Percentiles rank a stretch among this genome's conserved stretches.
phyloP scores from a whole-genome alignment of 2,888 invertebrate genomes.

The Caenorhabditis sp. region DNA sequence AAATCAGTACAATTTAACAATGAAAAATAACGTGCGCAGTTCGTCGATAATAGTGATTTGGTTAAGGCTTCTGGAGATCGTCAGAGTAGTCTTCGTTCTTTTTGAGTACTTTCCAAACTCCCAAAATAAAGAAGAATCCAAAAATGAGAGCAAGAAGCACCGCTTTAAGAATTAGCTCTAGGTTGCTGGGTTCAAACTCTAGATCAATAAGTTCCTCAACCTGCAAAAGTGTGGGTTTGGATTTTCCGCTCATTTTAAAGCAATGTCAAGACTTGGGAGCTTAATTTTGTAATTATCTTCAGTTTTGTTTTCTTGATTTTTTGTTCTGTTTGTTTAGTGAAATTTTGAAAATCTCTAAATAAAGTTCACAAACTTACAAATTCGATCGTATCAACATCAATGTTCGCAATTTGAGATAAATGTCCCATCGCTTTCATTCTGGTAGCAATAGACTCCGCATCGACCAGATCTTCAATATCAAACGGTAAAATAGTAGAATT shows the following conservation, averaged over 20 bases:
- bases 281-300: too few species aligned
- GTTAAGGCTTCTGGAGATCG: constrained; percentile 75
- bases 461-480: constrained; percentile 67
- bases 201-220: constrained; percentile 71
- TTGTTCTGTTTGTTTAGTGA: too few species aligned
- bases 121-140: constrained; percentile 67
- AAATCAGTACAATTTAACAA: too few species aligned
- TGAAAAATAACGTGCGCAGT: too few species aligned
- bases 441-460: constrained; percentile 68
- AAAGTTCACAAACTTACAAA: constrained; percentile 72
- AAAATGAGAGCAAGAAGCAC: constrained; percentile 46
- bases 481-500: constrained; percentile 68
- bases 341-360: too few species aligned
- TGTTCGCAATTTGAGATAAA: constrained; percentile 71
- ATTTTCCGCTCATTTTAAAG: too few species aligned
- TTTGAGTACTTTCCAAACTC: constrained; percentile 57
- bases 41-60: too few species aligned
- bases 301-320: too few species aligned
- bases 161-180: constrained; percentile 72
- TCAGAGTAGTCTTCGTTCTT: constrained; percentile 65
- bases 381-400: constrained; percentile 75
- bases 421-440: constrained; percentile 76
- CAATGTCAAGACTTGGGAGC: too few species aligned
- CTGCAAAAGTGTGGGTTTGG: too few species aligned
- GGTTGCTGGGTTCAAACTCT: constrained; percentile 77